Conservation (phyloP, 2,797 vertebrate species). For the Pseudochirops corinnae region DNA sequence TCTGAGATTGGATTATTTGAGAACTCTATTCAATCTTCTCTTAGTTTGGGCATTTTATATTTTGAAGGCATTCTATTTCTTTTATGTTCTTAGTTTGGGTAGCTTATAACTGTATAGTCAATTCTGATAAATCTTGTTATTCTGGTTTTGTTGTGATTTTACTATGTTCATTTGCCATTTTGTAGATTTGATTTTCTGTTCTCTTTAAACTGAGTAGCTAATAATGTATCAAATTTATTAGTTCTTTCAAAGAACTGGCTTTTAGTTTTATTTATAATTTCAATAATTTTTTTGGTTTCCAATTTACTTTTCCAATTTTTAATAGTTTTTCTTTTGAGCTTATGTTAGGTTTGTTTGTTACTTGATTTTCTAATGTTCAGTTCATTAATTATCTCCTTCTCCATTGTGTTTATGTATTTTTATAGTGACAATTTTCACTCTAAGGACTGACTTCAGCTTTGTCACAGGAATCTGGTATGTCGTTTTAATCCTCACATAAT, state of each 20-base stretch:
- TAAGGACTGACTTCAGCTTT: not conserved
- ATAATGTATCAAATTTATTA: not conserved
- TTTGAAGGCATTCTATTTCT: not conserved
- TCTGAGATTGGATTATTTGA: too few species aligned
- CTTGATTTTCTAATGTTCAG: not conserved
- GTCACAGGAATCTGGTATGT: not conserved
- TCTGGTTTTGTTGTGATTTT: not conserved
- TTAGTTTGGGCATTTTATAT: too few species aligned
- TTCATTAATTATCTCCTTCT: not conserved
- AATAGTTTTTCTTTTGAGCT: not conserved
- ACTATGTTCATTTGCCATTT: not conserved
- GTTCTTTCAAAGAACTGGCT: not conserved
- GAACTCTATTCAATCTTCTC: too few species aligned
- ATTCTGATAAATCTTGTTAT: not conserved
- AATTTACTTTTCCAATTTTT: not conserved
- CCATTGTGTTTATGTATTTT: not conserved
- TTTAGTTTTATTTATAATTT: not conserved
- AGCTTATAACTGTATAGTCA: not conserved
- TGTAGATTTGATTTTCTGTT: not conserved
- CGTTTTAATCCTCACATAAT: not conserved
- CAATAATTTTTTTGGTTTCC: not conserved
- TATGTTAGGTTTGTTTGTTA: not conserved
- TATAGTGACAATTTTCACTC: not conserved
- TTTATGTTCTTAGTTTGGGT: not conserved
- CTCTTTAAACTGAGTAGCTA: not conserved